Conservation (phyloP, 2,113 vertebrate species). For the Eolophus roseicapilla region DNA sequence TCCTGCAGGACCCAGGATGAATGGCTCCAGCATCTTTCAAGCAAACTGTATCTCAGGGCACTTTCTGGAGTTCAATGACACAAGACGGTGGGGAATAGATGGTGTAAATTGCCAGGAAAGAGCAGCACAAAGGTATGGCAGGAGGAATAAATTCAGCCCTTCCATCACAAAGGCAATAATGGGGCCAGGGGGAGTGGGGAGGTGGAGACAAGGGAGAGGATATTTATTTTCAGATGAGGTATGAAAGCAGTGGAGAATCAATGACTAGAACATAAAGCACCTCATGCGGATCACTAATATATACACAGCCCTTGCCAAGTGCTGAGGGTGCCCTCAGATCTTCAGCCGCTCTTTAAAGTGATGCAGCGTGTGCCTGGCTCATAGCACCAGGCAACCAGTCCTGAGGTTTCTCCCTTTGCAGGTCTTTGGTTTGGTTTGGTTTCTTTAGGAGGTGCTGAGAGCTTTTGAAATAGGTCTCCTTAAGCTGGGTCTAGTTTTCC, state of each 20-base stretch:
- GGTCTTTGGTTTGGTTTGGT: not conserved
- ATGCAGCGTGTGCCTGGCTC: not conserved
- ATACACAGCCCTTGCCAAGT: not conserved
- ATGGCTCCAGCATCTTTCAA: slow-evolving; percentile 53
- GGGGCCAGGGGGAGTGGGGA: slow-evolving; percentile 29
- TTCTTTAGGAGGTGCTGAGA: not conserved
- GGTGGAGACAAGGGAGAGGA: slow-evolving; percentile 38
- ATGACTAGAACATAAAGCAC: not conserved
- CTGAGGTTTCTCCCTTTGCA: not conserved
- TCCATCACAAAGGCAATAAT: slow-evolving; percentile 55
- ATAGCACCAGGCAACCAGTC: not conserved
- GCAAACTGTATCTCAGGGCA: slow-evolving; percentile 33
- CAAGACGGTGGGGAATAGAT: slow-evolving; percentile 59
- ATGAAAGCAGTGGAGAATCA: slow-evolving; percentile 24
- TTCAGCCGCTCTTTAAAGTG: not conserved
- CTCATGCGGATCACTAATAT: not conserved
- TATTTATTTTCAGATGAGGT: slow-evolving; percentile 34
- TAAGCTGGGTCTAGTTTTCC: not conserved
- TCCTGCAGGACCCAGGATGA: slow-evolving; percentile 33
- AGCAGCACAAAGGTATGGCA: slow-evolving; percentile 4
- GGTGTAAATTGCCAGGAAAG: slow-evolving; percentile 45
- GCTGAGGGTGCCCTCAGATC: not conserved
- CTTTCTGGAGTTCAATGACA: slow-evolving; percentile 66
- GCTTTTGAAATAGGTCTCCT: not conserved
- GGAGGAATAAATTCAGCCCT: slow-evolving; percentile 64